Conservation (phyloP, 2,888 invertebrate genomes). For the Tenthredo distinguenda region DNA sequence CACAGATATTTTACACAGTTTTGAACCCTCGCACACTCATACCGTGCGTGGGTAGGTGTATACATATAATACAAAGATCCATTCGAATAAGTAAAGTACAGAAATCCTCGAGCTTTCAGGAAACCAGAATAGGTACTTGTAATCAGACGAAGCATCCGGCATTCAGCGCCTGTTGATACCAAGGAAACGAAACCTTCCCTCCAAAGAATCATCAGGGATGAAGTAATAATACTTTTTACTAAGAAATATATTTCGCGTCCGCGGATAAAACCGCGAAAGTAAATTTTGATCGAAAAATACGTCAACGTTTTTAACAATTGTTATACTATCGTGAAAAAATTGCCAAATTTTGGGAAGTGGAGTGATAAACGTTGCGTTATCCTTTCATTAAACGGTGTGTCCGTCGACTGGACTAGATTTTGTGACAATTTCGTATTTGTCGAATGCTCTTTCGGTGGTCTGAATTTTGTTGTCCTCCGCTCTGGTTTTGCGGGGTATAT, state of each 20-base stretch:
- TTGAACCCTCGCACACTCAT: not conserved
- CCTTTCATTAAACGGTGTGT: conserved; percentile 4
- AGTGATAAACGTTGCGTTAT: conserved; percentile 17
- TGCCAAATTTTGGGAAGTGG: not conserved
- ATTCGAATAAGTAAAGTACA: conserved; percentile 39
- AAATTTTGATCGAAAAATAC: not conserved
- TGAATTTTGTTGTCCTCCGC: not conserved
- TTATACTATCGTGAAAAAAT: not conserved
- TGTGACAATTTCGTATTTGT: not conserved
- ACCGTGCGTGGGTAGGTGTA: not conserved
- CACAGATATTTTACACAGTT: not conserved
- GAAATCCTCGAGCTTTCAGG: not conserved
- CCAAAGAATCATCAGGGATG: conserved; percentile 3
- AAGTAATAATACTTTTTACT: not conserved
- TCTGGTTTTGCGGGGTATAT: not conserved
- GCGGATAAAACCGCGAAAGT: not conserved
- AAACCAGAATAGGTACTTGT: not conserved
- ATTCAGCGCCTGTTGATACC: not conserved
- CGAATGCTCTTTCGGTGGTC: not conserved
- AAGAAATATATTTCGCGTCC: not conserved
- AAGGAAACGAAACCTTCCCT: not conserved
- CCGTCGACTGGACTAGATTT: not conserved
- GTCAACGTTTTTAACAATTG: not conserved
- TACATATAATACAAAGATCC: conserved; percentile 9
- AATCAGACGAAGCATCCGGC: conserved; percentile 12